A percentile compares a stretch with the other conserved stretches of the same genome.
phyloP scores from a whole-genome alignment of 35 echinoderm and acorn worm species.

The Chiridota heheva region DNA sequence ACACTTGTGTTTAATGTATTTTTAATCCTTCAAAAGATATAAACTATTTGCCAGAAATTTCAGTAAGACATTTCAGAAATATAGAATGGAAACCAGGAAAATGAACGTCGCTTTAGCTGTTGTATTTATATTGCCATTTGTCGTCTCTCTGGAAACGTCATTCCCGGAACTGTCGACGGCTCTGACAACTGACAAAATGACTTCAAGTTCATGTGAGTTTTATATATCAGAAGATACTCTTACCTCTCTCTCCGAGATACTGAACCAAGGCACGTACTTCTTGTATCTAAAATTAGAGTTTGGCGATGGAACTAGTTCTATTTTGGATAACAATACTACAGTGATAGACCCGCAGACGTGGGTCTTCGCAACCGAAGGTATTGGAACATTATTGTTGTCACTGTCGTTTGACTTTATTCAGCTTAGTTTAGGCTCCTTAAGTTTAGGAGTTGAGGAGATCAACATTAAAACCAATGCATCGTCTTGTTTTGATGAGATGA shows the following conservation, averaged over 20 bases:
- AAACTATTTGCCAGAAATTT: no score
- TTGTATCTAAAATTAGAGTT: constrained; percentile 75
- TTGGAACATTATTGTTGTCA: constrained; percentile 52
- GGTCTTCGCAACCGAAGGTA: constrained; percentile 69
- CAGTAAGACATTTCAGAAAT: no score
- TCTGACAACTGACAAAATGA: no score
- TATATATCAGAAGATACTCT: constrained; percentile 11
- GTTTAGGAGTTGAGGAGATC: constrained; percentile 34
- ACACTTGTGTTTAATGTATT: no score
- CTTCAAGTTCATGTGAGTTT: no score
- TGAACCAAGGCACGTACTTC: constrained; percentile 45
- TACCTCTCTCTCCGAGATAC: background rate
- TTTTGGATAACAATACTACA: constrained; percentile 38
- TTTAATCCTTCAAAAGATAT: no score
- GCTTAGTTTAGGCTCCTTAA: constrained; percentile 60
- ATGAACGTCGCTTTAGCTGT: no score
- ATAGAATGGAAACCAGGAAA: no score
- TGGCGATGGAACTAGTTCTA: background rate
- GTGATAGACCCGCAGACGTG: constrained; percentile 64
- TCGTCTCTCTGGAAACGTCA: no score
- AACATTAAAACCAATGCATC: constrained; percentile 3
- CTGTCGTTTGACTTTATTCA: constrained; percentile 78
- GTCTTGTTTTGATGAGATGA: constrained; percentile 21
- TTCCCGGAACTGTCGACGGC: no score
- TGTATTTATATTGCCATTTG: no score